phyloP scores from a whole-genome alignment of 1,140 invertebrate genomes.

The Drosophila miranda region DNA sequence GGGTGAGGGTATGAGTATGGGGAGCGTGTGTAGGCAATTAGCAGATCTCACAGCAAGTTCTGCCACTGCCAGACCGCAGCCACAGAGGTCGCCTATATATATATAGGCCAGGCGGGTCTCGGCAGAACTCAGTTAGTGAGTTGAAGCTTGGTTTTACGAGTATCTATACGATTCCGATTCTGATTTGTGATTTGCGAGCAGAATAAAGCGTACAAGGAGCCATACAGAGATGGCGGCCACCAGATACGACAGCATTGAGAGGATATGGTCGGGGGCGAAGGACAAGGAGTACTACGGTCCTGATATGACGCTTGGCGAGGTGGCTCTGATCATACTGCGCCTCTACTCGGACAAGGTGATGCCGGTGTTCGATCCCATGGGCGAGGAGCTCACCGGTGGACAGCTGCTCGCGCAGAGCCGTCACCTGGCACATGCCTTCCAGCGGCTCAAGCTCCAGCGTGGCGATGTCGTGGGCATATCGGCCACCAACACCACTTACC shows the following conservation, averaged over 20 bases:
- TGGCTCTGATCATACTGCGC: slow-evolving; percentile 56
- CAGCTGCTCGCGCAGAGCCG: slow-evolving; percentile 59
- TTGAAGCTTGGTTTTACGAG: too few relatives aligned
- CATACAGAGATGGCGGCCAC: slow-evolving; percentile 50
- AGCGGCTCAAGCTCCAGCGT: slow-evolving; percentile 49
- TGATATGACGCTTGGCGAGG: slow-evolving; percentile 72
- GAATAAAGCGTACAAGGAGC: slow-evolving; percentile 1
- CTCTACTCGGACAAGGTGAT: slow-evolving; percentile 69
- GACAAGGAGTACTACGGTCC: slow-evolving; percentile 68
- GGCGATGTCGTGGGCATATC: slow-evolving; percentile 72
- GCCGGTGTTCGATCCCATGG: slow-evolving; percentile 69
- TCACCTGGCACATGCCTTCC: slow-evolving; percentile 54
- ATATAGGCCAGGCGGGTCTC: slow-evolving; percentile 48
- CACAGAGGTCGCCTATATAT: slow-evolving; percentile 59
- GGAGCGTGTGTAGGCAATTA: slow-evolving; percentile 58
- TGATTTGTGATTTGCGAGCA: not conserved
- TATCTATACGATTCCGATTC: not conserved
- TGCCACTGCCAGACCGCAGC: slow-evolving; percentile 3
- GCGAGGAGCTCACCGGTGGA: slow-evolving; percentile 50
- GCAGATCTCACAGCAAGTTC: slow-evolving; percentile 38
- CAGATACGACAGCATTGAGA: slow-evolving; percentile 62
- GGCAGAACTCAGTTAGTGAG: slow-evolving; percentile 50
- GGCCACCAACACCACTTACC: slow-evolving; percentile 64
- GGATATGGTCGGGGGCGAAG: slow-evolving; percentile 70
- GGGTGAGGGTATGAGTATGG: not conserved